A percentile compares a stretch with the other conserved stretches of the same genome.
Evolutionary conservation across 2,888 invertebrate species (phyloP).

Genomic region (Drosophila neotestacea): DNA sequence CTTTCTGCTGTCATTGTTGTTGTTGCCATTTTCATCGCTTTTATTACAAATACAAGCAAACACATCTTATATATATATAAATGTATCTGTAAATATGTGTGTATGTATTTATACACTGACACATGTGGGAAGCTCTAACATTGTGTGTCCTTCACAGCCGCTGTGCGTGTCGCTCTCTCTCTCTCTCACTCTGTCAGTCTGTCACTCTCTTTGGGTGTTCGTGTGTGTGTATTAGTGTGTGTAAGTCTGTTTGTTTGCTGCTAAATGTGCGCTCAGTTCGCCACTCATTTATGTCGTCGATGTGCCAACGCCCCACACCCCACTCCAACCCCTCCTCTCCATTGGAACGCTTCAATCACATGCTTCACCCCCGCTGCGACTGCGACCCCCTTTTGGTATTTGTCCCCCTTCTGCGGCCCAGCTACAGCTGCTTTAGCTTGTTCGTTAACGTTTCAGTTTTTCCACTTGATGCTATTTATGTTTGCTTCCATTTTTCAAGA

Average conservation of each 20-base stretch:
- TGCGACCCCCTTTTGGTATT: conserved; percentile 8
- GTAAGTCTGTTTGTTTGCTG: conserved; percentile 74
- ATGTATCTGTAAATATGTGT: neutral
- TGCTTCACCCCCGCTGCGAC: conserved; percentile 26
- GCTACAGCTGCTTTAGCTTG: conserved; percentile 41
- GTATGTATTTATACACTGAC: conserved; percentile 27
- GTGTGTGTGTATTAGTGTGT: conserved; percentile 30
- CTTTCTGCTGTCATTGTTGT: conserved; percentile 77
- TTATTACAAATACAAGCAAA: conserved; percentile 77
- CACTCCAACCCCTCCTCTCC: conserved; percentile 15
- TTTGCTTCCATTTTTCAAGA: conserved; percentile 83
- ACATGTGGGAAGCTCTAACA: conserved; percentile 75
- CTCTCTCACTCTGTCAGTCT: neutral
- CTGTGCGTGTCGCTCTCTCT: conserved; percentile 45
- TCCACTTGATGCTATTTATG: conserved; percentile 81
- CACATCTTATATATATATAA: conserved; percentile 20
- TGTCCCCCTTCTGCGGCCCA: conserved; percentile 6
- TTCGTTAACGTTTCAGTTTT: conserved; percentile 79
- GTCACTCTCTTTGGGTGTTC: conserved; percentile 2
- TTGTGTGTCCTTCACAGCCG: conserved; percentile 79
- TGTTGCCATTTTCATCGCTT: conserved; percentile 80
- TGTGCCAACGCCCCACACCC: conserved; percentile 50
- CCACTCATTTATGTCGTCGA: conserved; percentile 77
- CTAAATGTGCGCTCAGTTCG: conserved; percentile 79
- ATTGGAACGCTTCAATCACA: conserved; percentile 28